These are phyloP conservation scores for Pangasianodon hypophthalmus DNA, from an alignment of 2,113 vertebrate genomes.

Conservation along the genomic window DNA sequence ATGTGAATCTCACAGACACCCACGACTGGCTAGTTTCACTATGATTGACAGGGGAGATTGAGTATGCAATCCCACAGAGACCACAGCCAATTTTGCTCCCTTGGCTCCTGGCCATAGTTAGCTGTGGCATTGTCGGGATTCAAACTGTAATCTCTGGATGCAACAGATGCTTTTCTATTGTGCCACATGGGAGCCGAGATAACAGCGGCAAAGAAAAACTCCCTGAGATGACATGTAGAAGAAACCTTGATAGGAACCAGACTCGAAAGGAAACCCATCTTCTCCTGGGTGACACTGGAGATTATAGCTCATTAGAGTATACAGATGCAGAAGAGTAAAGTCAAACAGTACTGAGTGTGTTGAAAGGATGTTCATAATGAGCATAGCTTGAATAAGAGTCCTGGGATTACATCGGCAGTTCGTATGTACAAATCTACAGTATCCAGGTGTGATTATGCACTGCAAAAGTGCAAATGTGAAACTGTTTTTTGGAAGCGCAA, in stretches of 20 bases:
- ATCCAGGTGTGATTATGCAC: neutral
- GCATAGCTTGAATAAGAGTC: neutral
- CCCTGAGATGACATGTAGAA: neutral
- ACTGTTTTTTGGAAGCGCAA: neutral
- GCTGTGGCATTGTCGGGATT: neutral
- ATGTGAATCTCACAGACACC: neutral
- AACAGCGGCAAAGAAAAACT: neutral
- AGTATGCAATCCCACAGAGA: neutral
- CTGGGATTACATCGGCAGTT: neutral
- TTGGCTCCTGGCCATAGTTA: neutral
- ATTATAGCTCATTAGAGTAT: neutral
- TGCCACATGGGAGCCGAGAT: neutral
- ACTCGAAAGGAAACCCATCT: neutral
- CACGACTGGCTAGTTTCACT: neutral
- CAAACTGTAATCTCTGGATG: neutral
- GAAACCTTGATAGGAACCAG: neutral
- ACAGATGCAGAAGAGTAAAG: neutral
- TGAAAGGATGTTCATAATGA: neutral
- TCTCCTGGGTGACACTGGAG: neutral
- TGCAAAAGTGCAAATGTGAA: neutral
- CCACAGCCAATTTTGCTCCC: neutral
- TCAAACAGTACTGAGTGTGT: neutral
- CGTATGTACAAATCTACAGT: neutral
- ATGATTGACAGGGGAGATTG: neutral
- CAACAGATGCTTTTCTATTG: neutral